These are phyloP conservation scores for Pygocentrus nattereri DNA, from an alignment of 2,797 vertebrate genomes.

Conservation along the genomic window DNA sequence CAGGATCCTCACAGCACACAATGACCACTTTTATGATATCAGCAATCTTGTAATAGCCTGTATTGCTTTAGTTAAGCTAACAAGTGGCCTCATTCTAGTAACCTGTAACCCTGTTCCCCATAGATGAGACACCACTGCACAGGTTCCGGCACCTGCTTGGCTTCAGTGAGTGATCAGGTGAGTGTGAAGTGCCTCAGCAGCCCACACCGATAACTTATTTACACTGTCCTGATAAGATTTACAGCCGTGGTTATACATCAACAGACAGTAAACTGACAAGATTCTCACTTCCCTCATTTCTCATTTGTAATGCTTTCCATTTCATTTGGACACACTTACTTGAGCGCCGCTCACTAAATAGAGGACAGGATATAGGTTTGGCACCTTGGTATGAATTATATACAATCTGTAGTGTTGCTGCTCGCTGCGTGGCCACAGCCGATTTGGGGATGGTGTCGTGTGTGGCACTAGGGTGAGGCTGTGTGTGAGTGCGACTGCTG, in stretches of 20 bases:
- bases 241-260: conserved; percentile 7
- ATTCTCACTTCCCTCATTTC: background rate
- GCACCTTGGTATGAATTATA: conserved; percentile 27
- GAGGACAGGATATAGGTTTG: conserved; percentile 14
- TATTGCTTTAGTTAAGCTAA: too few species aligned
- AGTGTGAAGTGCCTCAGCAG: background rate
- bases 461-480: conserved; percentile 38
- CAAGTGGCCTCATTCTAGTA: too few species aligned
- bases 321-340: conserved; percentile 3
- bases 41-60: too few species aligned
- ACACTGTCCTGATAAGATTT: conserved; percentile 14
- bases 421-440: conserved; percentile 35
- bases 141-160: background rate
- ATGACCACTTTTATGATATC: too few species aligned
- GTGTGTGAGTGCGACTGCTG: conserved; percentile 68
- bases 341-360: background rate
- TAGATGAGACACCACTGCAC: background rate
- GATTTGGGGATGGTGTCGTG: conserved; percentile 45
- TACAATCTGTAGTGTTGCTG: background rate
- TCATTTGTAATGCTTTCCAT: conserved; percentile 4
- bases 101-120: too few species aligned
- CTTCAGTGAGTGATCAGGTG: background rate
- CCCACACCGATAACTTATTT: background rate
- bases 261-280: conserved; percentile 10
- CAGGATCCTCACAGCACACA: too few species aligned